phyloP scores from a whole-genome alignment of 2,113 vertebrate species.

The Monopterus albus region DNA sequence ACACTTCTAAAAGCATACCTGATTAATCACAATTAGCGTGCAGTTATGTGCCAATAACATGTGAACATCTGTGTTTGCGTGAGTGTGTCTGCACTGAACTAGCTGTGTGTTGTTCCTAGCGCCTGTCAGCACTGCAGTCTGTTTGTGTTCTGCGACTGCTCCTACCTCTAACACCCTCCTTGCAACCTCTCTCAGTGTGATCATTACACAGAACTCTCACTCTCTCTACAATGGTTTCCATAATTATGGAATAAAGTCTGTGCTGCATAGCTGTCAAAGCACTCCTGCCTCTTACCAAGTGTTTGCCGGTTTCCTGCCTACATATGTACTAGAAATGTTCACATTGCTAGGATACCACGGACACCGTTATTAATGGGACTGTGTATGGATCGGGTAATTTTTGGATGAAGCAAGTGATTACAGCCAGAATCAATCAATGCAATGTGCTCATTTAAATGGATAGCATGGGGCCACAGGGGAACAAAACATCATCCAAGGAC shows the following conservation, averaged over 20 bases:
- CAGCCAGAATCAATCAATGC: slow-evolving; percentile 37
- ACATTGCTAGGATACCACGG: neutral
- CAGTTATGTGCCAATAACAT: slow-evolving; percentile 52
- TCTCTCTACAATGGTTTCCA: neutral
- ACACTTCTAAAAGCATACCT: slow-evolving; percentile 21
- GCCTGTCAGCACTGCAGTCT: slow-evolving; percentile 15
- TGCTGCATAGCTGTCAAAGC: too few species aligned
- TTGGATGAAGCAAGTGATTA: slow-evolving; percentile 26
- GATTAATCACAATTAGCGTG: slow-evolving; percentile 63
- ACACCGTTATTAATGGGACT: neutral
- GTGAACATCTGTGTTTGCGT: slow-evolving; percentile 48
- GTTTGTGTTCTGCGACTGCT: slow-evolving; percentile 24
- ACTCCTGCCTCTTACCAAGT: too few species aligned
- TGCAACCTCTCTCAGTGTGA: slow-evolving; percentile 11
- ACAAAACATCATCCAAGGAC: slow-evolving; percentile 54
- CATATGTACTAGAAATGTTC: too few species aligned
- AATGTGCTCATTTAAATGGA: slow-evolving; percentile 52
- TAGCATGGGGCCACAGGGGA: slow-evolving; percentile 15
- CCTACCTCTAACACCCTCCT: slow-evolving; percentile 12
- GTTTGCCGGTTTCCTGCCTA: too few species aligned
- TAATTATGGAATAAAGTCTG: too few species aligned
- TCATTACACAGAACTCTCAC: slow-evolving; percentile 12
- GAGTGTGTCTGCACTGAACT: slow-evolving; percentile 13
- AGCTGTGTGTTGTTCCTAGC: slow-evolving; percentile 1
- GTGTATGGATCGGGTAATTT: neutral